These are phyloP conservation scores for Poeciliopsis retropinna DNA, from an alignment of 2,113 vertebrate species.

Conservation along the genomic window DNA sequence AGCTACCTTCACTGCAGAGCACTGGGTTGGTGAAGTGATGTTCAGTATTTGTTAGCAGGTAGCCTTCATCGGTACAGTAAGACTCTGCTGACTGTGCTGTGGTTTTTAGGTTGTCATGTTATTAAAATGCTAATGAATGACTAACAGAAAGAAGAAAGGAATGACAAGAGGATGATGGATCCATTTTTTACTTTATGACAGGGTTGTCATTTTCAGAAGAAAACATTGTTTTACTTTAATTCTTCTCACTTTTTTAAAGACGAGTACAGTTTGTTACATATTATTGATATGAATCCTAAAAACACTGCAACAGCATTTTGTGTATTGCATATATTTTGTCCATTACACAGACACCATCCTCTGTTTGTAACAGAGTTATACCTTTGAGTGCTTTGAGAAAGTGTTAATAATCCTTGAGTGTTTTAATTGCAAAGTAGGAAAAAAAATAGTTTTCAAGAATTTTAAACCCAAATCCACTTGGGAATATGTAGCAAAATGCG, in stretches of 20 bases:
- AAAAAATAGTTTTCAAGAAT: neutral
- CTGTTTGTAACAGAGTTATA: too few species aligned
- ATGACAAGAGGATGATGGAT: neutral
- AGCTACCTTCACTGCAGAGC: neutral
- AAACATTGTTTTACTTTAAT: neutral
- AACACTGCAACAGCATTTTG: neutral
- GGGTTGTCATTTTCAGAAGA: neutral
- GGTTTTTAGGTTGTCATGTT: conserved; percentile 10
- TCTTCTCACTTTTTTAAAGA: neutral
- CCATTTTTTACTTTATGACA: neutral
- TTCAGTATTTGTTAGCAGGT: conserved; percentile 12
- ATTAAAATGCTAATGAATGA: conserved; percentile 8
- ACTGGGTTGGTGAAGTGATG: conserved; percentile 4
- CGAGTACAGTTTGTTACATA: neutral
- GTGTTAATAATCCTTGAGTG: neutral
- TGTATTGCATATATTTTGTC: neutral
- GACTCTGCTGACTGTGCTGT: conserved; percentile 15
- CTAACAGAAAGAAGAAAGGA: neutral
- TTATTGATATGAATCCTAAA: neutral
- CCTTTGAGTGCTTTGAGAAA: neutral
- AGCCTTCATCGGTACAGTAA: conserved; percentile 6
- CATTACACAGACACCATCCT: neutral
- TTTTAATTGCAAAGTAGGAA: neutral
- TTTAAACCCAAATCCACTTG: too few species aligned
- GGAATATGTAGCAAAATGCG: too few species aligned